Conservation (phyloP, 1,140 invertebrate genomes). For the Catajapyx aquilonaris region DNA sequence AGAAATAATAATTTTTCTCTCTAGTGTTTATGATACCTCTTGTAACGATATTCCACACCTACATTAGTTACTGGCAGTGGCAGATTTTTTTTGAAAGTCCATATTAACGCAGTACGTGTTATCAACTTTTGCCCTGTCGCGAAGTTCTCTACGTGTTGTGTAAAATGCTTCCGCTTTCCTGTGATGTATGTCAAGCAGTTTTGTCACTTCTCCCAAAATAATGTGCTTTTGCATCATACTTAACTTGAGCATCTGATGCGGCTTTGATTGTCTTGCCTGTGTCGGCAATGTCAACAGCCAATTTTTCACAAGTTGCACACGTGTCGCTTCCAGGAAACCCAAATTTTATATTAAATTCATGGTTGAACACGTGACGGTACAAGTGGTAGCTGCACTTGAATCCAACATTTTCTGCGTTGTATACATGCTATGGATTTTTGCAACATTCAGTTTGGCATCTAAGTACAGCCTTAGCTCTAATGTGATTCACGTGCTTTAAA, state of each 20-base stretch:
- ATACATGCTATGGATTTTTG: not conserved
- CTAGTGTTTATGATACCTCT: too few relatives aligned
- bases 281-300: not conserved
- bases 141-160: not conserved
- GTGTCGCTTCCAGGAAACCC: conserved; percentile 6
- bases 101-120: not conserved
- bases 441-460: not conserved
- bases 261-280: not conserved
- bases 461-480: not conserved
- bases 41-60: conserved; percentile 3
- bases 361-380: conserved; percentile 5
- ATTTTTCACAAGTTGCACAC: conserved; percentile 5
- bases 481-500: not conserved
- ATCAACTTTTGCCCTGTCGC: not conserved
- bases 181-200: not conserved
- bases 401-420: not conserved
- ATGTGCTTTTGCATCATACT: not conserved
- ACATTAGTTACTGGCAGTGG: conserved; percentile 7
- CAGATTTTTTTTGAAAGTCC: conserved; percentile 8
- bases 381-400: not conserved
- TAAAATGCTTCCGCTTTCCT: not conserved
- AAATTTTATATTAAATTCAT: conserved; percentile 5
- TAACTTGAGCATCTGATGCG: not conserved
- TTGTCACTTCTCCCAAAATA: not conserved
- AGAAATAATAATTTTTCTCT: too few relatives aligned